phyloP scores from a whole-genome alignment of 2,113 vertebrate genomes.

The Dipodomys ordii region DNA sequence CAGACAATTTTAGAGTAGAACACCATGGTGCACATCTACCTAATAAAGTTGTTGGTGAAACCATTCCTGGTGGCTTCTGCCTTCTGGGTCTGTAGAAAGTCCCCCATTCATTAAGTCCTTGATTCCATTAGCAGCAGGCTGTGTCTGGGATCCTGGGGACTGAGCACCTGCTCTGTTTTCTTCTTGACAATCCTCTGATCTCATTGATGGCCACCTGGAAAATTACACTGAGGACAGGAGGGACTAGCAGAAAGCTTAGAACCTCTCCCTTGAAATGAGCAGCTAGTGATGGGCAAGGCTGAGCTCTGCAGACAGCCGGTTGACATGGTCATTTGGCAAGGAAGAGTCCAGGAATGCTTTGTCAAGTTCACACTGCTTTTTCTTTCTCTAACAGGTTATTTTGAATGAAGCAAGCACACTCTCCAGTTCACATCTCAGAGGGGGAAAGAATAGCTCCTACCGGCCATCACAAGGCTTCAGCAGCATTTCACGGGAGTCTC shows the following conservation, averaged over 20 bases:
- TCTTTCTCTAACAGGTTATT: slow-evolving; percentile 42
- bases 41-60: slow-evolving; percentile 76
- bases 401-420: slow-evolving; percentile 59
- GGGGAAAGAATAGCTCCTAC: neutral
- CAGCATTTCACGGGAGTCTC: neutral
- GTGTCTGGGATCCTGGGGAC: slow-evolving; percentile 60
- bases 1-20: slow-evolving; percentile 22
- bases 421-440: slow-evolving; percentile 11
- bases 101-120: slow-evolving; percentile 66
- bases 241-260: neutral
- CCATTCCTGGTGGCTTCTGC: slow-evolving; percentile 69
- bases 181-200: slow-evolving; percentile 65
- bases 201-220: slow-evolving; percentile 61
- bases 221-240: slow-evolving; percentile 23
- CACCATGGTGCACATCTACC: neutral
- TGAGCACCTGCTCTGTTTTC: slow-evolving; percentile 60
- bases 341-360: neutral
- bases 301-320: neutral
- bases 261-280: neutral
- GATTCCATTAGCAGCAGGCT: slow-evolving; percentile 65
- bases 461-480: slow-evolving; percentile 32
- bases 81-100: slow-evolving; percentile 49
- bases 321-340: neutral
- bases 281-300: neutral
- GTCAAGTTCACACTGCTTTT: slow-evolving; percentile 31